These are phyloP conservation scores for Acanthacorydalis orientalis DNA, from an alignment of 2,888 invertebrate species.

Conservation along the genomic window DNA sequence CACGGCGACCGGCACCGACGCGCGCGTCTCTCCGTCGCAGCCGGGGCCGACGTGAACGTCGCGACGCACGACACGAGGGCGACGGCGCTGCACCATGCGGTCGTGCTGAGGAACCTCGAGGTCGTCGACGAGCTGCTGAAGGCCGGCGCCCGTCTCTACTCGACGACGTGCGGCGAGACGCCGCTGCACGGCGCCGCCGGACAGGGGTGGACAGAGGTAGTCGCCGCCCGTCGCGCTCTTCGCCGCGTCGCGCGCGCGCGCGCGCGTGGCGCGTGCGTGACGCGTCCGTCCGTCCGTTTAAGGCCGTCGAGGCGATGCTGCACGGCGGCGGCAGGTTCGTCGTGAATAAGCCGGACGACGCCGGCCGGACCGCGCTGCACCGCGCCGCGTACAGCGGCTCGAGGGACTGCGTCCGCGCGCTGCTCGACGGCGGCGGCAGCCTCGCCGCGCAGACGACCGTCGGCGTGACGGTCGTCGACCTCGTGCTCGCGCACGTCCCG, in stretches of 20 bases:
- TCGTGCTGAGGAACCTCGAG: constrained; percentile 19
- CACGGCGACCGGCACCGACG: no score
- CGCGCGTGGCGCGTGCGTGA: no score
- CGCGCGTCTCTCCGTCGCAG: no score
- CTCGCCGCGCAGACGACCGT: constrained; percentile 18
- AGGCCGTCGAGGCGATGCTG: no score
- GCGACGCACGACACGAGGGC: constrained; percentile 5
- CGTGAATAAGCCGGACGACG: constrained; percentile 15
- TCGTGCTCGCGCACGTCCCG: constrained; percentile 21
- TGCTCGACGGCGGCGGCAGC: constrained; percentile 26
- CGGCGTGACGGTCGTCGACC: constrained; percentile 23
- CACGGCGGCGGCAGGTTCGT: background rate
- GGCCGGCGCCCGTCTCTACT: constrained; percentile 20
- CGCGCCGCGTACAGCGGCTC: constrained; percentile 32
- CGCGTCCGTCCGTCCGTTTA: background rate
- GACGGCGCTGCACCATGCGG: constrained; percentile 24
- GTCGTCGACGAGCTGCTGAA: constrained; percentile 20
- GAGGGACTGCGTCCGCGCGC: constrained; percentile 27
- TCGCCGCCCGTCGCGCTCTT: no score
- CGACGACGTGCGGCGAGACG: constrained; percentile 18
- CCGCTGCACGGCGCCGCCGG: constrained; percentile 24
- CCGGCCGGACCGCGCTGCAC: constrained; percentile 32
- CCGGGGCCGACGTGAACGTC: constrained; percentile 1
- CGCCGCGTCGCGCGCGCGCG: no score
- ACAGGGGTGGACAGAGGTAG: constrained; percentile 13